Evolutionary conservation across 1,140 invertebrate species (phyloP), one percentile per base, ranked within the genome.

Genomic region (Ostrea edulis): DNA sequence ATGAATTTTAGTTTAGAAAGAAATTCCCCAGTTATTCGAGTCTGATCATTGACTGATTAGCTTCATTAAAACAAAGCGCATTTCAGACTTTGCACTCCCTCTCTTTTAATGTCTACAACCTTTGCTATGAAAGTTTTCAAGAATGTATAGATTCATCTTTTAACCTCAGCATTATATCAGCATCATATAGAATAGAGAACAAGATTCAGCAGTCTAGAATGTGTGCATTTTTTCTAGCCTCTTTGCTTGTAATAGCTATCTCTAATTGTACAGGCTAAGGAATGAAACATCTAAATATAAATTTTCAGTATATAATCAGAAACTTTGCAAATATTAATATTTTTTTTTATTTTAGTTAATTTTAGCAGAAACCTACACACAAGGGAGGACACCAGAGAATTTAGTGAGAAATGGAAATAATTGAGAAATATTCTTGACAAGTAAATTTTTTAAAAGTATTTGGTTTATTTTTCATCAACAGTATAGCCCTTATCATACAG

Each of bases 401-500:
- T 81, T 81, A 81, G 22, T 22, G 22, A 17, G 22, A 44, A 52
- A 52, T 83, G 82, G 25, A 14, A 53, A 22, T 20, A 52, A 22
- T 51, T 51, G 22, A 44, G 20, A 11, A 14, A 35, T 44, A 22
- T 83, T 83, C 17, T 44, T 54, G 11, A 14, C 82, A 22, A 20
- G 82, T 7, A 83, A 52, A 35, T 52, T n/a, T 83, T 83, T 17
- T 0, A 81, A 14, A 51, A 71, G 35, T 83, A 12, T 77, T 87
- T 90, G 87, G 35, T 62, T n/a, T 62, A 77, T 82, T 91, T 93
- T 85, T 90, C 82, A 92, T 92, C 87, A 88, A 84, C 92, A 93
- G 94, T 94, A 95, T 92, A 93, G 92, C 86, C 97, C 97, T 0
- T 99, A 99, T 95, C 98, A 98, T 94, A 98, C 98, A 14, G 97